Base-by-base conservation (phyloP, 2,113 vertebrate species). In the Psilopogon haemacephalus region DNA sequence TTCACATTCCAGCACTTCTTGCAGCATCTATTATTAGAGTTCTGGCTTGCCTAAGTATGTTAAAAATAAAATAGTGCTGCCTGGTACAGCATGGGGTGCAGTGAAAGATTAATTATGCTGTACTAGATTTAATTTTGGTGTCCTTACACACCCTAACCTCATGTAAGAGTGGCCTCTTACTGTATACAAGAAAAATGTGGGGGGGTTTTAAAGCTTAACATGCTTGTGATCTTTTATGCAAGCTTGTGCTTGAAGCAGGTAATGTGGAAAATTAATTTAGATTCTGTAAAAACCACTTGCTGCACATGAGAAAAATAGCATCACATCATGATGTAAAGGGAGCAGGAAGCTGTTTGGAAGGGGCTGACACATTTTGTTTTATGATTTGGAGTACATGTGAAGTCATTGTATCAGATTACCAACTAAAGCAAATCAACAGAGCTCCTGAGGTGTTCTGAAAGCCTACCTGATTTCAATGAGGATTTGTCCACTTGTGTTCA, bases 1-100 rank as follows among this genome's bases (percentile, higher is more conserved):
- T 63, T 74, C 37, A 90, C 11, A 13, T 89, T 92, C 77, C 90
- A 93, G 8, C 18, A 63, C 33, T 89, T 65, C 38, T 90, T 78
- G 42, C 68, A 63, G 15, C 9, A 70, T 86, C 68, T 89, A 70
- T 92, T 92, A 87, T 87, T 93, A 90, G 77, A 70, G 14, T 75
- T 87, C 55, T 55, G 24, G 35, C 26, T 82, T 90, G 81, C 13
- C 86, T 94, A 69, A 85, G 92, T 94, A 59, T 46, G 63, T 84
- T 85, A 68, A 90, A 94, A 93, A 86, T 93, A 93, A 79, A 83
- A 87, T 63, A 8, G 6, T 68, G 19, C 9, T 88, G 26, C 42
- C 55, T 93, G 52, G 75, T 80, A 55, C 37, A 67, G 59, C 74
- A 68, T n/a, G 8, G 19, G 17, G 37, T 83, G 67, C 32, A 94